Evolutionary conservation across 1,140 invertebrate species (phyloP).

Genomic region (Periplaneta americana): DNA sequence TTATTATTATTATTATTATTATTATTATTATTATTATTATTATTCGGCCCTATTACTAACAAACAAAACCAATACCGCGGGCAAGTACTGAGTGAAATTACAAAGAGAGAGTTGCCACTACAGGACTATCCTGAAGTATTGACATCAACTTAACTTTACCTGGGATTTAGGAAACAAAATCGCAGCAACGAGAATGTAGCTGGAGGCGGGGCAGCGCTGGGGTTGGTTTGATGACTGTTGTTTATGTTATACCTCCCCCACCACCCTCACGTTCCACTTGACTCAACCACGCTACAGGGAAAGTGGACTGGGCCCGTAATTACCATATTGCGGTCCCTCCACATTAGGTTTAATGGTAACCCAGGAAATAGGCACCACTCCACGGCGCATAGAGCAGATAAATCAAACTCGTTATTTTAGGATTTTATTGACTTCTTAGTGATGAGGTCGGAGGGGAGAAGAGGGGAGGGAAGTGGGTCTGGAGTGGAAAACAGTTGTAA

Average conservation of each 20-base stretch:
- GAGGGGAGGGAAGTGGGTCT: neutral
- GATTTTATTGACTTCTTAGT: neutral
- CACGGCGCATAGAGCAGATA: neutral
- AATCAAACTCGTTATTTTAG: neutral
- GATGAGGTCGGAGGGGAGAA: neutral
- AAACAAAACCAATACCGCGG: too few species aligned
- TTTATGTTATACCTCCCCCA: neutral
- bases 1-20: too few species aligned
- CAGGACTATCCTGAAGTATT: too few species aligned
- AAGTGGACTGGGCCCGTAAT: neutral
- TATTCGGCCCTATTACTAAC: too few species aligned
- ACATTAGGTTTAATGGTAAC: neutral
- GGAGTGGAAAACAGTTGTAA: neutral
- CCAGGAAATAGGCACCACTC: neutral
- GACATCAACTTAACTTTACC: neutral
- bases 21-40: too few species aligned
- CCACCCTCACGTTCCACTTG: neutral
- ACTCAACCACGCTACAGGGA: neutral
- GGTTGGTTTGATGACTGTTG: neutral
- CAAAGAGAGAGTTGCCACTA: too few species aligned
- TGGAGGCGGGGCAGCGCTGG: neutral
- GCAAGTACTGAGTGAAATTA: too few species aligned
- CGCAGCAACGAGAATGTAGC: neutral
- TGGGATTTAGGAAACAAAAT: neutral
- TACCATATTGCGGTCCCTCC: neutral